These are phyloP conservation scores for Sicus ferrugineus DNA, from an alignment of 2,888 invertebrate genomes.

Conservation along the genomic window DNA sequence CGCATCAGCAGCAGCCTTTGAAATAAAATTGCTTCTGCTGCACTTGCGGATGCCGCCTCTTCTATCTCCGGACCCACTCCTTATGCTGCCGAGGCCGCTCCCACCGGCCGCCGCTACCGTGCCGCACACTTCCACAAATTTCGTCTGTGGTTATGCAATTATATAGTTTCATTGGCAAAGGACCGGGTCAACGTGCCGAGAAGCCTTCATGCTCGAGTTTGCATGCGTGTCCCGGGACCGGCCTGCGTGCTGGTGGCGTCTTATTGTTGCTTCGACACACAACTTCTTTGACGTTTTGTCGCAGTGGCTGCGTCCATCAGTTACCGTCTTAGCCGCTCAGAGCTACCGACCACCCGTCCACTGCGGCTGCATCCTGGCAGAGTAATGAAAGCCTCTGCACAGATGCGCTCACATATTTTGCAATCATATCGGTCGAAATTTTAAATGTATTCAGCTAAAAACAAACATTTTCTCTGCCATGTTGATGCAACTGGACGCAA, in stretches of 20 bases:
- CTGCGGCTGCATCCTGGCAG: constrained; percentile 23
- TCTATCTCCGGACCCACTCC: constrained; percentile 19
- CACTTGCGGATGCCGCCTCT: constrained; percentile 9
- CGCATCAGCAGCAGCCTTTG: background rate
- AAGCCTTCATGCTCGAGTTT: constrained; percentile 2
- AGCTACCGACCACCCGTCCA: too few species aligned
- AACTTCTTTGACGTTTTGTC: constrained; percentile 29
- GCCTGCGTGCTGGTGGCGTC: background rate
- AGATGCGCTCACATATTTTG: constrained; percentile 25
- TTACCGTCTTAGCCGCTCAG: constrained; percentile 26
- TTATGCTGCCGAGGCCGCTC: background rate
- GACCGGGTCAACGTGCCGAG: constrained; percentile 1
- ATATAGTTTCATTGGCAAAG: constrained; percentile 30
- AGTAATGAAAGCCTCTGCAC: constrained; percentile 30
- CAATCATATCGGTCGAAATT: constrained; percentile 30
- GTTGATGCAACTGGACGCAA: constrained; percentile 13
- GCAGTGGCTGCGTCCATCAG: constrained; percentile 27
- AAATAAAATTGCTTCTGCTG: constrained; percentile 1
- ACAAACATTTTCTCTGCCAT: constrained; percentile 27
- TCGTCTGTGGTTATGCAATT: constrained; percentile 34
- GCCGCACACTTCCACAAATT: constrained; percentile 20
- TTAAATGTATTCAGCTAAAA: constrained; percentile 28
- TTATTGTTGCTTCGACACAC: background rate
- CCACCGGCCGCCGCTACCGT: constrained; percentile 1
- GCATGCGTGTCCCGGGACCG: background rate